Conservation (phyloP, 1,140 invertebrate species). For the Limonius californicus region DNA sequence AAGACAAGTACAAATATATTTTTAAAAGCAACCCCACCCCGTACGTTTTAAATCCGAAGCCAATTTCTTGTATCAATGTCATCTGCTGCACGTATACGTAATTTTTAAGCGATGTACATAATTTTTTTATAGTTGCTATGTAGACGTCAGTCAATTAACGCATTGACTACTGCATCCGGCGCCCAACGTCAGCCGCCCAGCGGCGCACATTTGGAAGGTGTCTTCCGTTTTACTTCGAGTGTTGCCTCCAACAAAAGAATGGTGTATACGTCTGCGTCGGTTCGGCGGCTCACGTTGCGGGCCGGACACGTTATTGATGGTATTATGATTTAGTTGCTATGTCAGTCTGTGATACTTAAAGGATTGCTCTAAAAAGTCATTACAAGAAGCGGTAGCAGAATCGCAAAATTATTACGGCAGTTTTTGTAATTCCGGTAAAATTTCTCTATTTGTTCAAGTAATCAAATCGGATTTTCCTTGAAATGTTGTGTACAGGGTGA, state of each 20-base stretch:
- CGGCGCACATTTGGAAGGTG: conserved; percentile 10
- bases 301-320: conserved; percentile 17
- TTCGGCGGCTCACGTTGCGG: background rate
- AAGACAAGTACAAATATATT: no score
- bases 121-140: conserved; percentile 36
- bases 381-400: conserved; percentile 15
- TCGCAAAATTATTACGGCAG: background rate
- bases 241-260: no score
- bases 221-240: background rate
- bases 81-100: conserved; percentile 32
- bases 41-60: no score
- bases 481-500: no score
- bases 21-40: no score
- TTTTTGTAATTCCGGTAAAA: background rate
- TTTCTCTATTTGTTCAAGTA: conserved; percentile 1
- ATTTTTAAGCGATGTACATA: conserved; percentile 31
- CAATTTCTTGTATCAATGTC: conserved; percentile 11
- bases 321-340: conserved; percentile 41
- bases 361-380: conserved; percentile 31
- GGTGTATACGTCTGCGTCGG: background rate
- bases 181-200: background rate
- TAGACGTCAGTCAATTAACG: conserved; percentile 17
- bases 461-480: conserved; percentile 2
- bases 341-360: conserved; percentile 44
- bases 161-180: conserved; percentile 5